Conservation (phyloP, 2,888 invertebrate genomes). For the Pocota personata region DNA sequence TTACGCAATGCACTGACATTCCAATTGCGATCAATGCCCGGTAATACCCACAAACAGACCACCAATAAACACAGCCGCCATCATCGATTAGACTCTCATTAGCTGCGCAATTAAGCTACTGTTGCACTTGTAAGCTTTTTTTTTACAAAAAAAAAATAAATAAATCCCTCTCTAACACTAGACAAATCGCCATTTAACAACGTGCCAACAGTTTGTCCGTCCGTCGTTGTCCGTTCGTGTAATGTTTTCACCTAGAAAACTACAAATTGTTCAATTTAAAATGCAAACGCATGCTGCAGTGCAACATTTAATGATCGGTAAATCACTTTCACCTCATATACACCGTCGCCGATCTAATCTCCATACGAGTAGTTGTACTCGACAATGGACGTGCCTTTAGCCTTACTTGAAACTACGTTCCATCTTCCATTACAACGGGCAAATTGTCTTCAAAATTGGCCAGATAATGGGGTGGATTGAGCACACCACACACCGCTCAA, state of each 20-base stretch:
- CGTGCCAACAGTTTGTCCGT: slow-evolving; percentile 5
- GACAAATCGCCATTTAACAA: not conserved
- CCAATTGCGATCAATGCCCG: slow-evolving; percentile 32
- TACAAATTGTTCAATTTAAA: slow-evolving; percentile 47
- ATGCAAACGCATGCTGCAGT: slow-evolving; percentile 59
- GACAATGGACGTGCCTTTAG: slow-evolving; percentile 6
- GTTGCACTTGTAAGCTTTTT: slow-evolving; percentile 23
- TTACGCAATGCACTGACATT: not conserved
- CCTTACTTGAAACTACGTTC: too few relatives aligned
- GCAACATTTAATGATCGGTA: slow-evolving; percentile 58
- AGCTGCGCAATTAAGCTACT: slow-evolving; percentile 35
- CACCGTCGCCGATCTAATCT: slow-evolving; percentile 43
- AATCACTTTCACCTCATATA: slow-evolving; percentile 68
- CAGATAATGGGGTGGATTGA: slow-evolving; percentile 30
- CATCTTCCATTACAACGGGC: slow-evolving; percentile 26
- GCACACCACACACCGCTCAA: not conserved
- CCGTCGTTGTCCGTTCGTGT: not conserved
- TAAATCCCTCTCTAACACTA: not conserved
- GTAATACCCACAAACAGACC: not conserved
- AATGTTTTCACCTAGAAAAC: slow-evolving; percentile 48
- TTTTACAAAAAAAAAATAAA: not conserved
- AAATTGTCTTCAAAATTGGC: slow-evolving; percentile 41
- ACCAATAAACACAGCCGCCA: not conserved
- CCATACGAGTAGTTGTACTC: slow-evolving; percentile 15
- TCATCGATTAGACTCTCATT: slow-evolving; percentile 42